A percentile compares a stretch with the other conserved stretches of the same genome.
Conservation (phyloP, 2,113 vertebrate species). For the Clarias batrachus region DNA sequence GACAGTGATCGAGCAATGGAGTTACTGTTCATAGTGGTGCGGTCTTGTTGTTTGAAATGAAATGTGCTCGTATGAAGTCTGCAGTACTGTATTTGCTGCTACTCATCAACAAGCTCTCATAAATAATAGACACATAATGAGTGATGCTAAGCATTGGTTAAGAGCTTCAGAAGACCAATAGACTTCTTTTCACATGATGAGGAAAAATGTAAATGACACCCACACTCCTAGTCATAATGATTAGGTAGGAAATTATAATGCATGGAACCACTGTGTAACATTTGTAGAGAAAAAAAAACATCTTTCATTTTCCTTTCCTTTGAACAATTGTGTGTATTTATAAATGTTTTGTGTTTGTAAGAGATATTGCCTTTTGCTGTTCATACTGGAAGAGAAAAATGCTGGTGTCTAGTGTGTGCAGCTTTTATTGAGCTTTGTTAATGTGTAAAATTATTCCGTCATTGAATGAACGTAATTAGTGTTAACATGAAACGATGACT, state of each 20-base stretch:
- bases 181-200: not conserved
- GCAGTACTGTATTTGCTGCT: not conserved
- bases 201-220: not conserved
- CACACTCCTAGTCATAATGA: not conserved
- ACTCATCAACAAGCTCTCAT: not conserved
- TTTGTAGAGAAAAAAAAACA: not conserved
- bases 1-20: not conserved
- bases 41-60: not conserved
- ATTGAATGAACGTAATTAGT: slow-evolving; percentile 18
- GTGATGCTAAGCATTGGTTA: not conserved
- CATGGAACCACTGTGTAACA: not conserved
- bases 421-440: slow-evolving; percentile 5
- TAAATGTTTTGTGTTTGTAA: slow-evolving; percentile 8
- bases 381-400: not conserved
- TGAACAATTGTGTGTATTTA: not conserved
- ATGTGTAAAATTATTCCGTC: slow-evolving; percentile 11
- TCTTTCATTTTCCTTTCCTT: not conserved
- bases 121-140: not conserved
- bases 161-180: not conserved
- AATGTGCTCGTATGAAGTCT: not conserved
- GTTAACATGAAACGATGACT: not conserved
- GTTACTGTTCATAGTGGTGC: not conserved
- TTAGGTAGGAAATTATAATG: not conserved
- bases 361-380: slow-evolving; percentile 8
- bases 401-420: not conserved